Base-by-base conservation (phyloP, 2,113 vertebrate genomes). In the Danionella cerebrum region DNA sequence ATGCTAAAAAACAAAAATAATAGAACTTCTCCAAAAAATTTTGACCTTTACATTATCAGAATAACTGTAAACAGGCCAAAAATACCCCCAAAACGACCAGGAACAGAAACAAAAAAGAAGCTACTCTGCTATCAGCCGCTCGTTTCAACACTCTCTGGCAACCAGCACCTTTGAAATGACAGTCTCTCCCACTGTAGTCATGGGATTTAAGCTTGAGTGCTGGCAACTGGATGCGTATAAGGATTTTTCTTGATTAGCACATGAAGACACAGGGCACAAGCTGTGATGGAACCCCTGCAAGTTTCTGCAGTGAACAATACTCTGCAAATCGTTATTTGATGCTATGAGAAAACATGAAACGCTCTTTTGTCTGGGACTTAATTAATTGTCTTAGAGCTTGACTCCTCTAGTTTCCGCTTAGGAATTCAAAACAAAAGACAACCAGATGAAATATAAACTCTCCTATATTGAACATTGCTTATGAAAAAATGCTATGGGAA, bases 381-480 rank as follows among this genome's bases (percentile, higher is more conserved):
- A 83, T 79, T 80, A 83, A 84, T 81, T 82, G 84, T 82, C 81
- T 73, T 74, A 64, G 78, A 83, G 77, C 72, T 39, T 57, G 69
- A 80, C 74, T 74, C 54, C 73, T 76, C 75, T 77, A 74, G 72
- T 53, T 79, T 79, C 76, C 38, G 62, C 69, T 60, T 74, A 73
- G 69, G 42, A 71, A 67, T 25, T 44, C 59, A 72, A 73, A 81
- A 80, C 74, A 80, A 80, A 81, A 79, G 77, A 82, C 74, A 75
- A 78, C 78, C 67, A 72, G 73, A 82, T 71, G 78, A 78, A 71
- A 75, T 64, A 69, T 72, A 59, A 53, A 38, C 22, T 80, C 78
- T 81, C 73, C 38, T 41, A 79, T 85, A 84, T 81, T 84, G 81
- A 82, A 89, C 85, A 86, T 86, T 79, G 78, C 68, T 73, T 70